Evolutionary conservation across 1,140 invertebrate species (phyloP), one percentile per base, ranked within the genome.

Genomic region (Drosophila eugracilis): DNA sequence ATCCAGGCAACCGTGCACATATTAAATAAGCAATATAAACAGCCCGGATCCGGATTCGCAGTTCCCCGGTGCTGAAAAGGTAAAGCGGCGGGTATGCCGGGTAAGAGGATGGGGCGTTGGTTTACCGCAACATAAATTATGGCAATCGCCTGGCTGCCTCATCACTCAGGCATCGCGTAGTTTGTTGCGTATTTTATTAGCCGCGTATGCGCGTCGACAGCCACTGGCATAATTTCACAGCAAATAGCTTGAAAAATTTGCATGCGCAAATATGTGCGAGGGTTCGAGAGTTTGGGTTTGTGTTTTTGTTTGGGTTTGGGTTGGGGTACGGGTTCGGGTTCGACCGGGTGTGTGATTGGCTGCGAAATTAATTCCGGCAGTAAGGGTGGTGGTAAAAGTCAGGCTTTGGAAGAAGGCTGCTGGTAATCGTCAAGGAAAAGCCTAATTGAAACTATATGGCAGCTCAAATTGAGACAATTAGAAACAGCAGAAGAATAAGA

Each of bases 1-100:
- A 85, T 62, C 73, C 81, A 85, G 77, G 73, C 80, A 81, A 60
- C 66, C 80, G 77, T 77, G 81, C 77, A 86, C 81, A 85, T 85
- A 85, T 85, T 85, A 86, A 85, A 85, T 86, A 85, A 85, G 81
- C 80, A 86, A 85, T 81, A 86, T 86, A 81, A 77, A 86, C 80
- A 81, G 65, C 19, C 30, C 62, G 17, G 39, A 28, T 30, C 45
- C 62, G 32, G 39, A 28, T 30, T 36, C 62, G 32, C 36, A 48
- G 53, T 7, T 48, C 39, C 32, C n/a, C 28, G 37, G 21, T 44
- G 78, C 49, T 80, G 78, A 60, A 83, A 81, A 73, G 78, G 78
- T 83, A 53, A 67, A 67, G 21, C 62, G 47, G 48, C n/a, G n/a
- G n/a, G n/a, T n/a, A n/a, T n/a, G n/a, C n/a, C n/a, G 12, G 14